These are phyloP conservation scores for Xyliphius kryptos DNA, from an alignment of 2,113 vertebrate species.

Conservation along the genomic window DNA sequence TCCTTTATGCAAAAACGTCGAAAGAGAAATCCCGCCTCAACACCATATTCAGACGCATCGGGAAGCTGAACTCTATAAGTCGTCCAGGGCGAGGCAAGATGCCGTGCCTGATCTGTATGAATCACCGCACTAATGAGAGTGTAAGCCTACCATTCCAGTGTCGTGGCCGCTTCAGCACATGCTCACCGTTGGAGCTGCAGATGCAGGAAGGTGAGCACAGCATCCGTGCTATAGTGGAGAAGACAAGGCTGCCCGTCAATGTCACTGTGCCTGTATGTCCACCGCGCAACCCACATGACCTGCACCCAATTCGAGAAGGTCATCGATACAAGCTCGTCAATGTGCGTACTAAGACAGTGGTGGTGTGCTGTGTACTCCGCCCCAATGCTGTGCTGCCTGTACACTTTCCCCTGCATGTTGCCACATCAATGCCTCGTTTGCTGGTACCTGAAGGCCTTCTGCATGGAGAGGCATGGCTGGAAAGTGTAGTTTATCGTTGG, in stretches of 20 bases:
- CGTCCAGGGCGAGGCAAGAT: conserved; percentile 92
- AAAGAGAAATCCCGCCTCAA: conserved; percentile 93
- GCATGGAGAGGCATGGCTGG: conserved; percentile 83
- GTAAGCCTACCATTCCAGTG: conserved; percentile 97
- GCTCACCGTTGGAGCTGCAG: conserved; percentile 92
- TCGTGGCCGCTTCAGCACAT: conserved; percentile 92
- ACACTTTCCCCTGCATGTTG: conserved; percentile 86
- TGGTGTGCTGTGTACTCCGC: conserved; percentile 84
- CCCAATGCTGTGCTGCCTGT: conserved; percentile 84
- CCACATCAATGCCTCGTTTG: conserved; percentile 72
- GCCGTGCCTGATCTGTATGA: conserved; percentile 98
- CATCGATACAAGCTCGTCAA: conserved; percentile 97
- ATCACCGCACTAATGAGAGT: conserved; percentile 97
- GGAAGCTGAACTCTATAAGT: conserved; percentile 91
- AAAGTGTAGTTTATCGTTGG: conserved; percentile 87
- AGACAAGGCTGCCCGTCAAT: conserved; percentile 89
- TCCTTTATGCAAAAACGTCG: conserved; percentile 93
- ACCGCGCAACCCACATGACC: conserved; percentile 88
- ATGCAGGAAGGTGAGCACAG: conserved; percentile 98
- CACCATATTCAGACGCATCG: conserved; percentile 95
- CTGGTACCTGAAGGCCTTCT: conserved; percentile 82
- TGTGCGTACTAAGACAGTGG: conserved; percentile 93
- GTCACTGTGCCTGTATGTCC: conserved; percentile 86
- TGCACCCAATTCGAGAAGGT: conserved; percentile 91
- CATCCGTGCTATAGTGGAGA: conserved; percentile 94